Base-by-base conservation (phyloP, 2,888 invertebrate genomes). In the Nemapogon koenigi region DNA sequence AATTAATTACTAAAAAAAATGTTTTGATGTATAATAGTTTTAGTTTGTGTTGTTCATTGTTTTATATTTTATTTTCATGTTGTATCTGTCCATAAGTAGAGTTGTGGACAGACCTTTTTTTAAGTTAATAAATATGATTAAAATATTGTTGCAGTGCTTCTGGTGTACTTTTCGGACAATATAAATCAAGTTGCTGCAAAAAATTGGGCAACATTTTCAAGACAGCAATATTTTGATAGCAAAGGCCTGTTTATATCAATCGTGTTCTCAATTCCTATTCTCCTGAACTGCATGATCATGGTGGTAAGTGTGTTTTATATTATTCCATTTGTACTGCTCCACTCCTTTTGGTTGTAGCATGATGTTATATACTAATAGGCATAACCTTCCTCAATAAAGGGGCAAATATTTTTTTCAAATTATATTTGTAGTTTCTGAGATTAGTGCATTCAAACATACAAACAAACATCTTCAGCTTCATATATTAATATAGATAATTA, bases 191-290 rank as follows among this genome's bases (percentile, higher is more conserved):
- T 91, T 45, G 95, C 94, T 2, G 92, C 95, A 0, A 82, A 82
- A 45, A 89, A 95, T 65, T 95, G 94, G 93, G 85, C 88, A 52
- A 75, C 87, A 41, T 94, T 96, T 66, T 91, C 95, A 0, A 84
- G 87, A 50, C 94, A 96, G 53, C 95, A 95, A 59, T 96, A 95
- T 66, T 96, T 96, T 64, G 96, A 96, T 65, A 91, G 91, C 53
- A 91, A 91, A 72, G 96, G 96, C 14, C 80, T 95, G 37, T 96
- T 96, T 62, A 94, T 96, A 81, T 95, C 95, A 1, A 84, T 94
- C 8, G 91, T 95, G 15, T 94, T 94, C 69, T 95, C 94, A n/a
- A 88, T 92, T 59, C 96, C 96, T 15, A 89, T 95, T 55, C 79
- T 96, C 41, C 81, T 95, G 37, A 95, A 94, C 69, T 95, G 94